Percentiles rank a stretch among this genome's conserved stretches.
phyloP scores from a whole-genome alignment of 2,113 vertebrate species.

The Sitta europaea region DNA sequence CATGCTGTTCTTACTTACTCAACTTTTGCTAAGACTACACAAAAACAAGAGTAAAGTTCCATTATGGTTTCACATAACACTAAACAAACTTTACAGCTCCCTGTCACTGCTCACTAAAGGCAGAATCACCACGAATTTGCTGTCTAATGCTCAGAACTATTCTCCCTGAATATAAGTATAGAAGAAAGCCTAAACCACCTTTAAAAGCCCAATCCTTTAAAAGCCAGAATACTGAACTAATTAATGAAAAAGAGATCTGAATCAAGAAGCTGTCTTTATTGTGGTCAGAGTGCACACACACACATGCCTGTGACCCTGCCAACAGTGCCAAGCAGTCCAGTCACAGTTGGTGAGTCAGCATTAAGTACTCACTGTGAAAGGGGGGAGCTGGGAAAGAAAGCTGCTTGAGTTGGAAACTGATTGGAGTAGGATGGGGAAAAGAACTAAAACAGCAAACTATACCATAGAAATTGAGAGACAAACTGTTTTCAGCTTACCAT shows the following conservation, averaged over 20 bases:
- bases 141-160: not conserved
- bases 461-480: not conserved
- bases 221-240: not conserved
- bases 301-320: accelerated
- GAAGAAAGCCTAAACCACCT: not conserved
- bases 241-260: not conserved
- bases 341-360: not conserved
- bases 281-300: not conserved
- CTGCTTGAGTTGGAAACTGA: not conserved
- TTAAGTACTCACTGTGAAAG: not conserved
- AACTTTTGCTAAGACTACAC: not conserved
- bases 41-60: not conserved
- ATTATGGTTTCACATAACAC: not conserved
- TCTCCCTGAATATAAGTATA: not conserved
- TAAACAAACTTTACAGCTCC: not conserved
- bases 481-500: not conserved
- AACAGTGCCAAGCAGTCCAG: not conserved
- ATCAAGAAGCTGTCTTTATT: not conserved
- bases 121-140: not conserved
- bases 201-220: not conserved
- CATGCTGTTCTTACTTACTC: not conserved
- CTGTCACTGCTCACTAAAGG: not conserved
- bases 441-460: not conserved
- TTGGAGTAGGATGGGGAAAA: not conserved
- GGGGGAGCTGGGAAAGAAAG: not conserved